Percentiles rank a stretch among this genome's conserved stretches.
phyloP scores from a whole-genome alignment of 2,797 vertebrate species.

The Myiotriccus ornatus region DNA sequence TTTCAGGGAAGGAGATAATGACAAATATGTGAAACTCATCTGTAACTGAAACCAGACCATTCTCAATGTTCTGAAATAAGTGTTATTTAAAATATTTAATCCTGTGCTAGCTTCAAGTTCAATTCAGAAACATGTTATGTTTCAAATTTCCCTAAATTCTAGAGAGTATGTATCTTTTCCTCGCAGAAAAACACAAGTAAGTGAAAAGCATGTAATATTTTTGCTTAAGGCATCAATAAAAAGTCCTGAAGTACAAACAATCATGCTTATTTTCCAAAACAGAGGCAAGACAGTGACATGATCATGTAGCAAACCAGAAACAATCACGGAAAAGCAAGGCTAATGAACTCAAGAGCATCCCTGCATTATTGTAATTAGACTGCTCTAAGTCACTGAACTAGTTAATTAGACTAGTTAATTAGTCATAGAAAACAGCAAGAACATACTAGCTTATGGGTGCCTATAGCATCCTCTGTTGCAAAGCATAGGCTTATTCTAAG shows the following conservation, averaged over 20 bases:
- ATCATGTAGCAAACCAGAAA: not conserved
- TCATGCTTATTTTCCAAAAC: not conserved
- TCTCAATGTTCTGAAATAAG: not conserved
- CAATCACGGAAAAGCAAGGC: not conserved
- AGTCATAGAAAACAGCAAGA: not conserved
- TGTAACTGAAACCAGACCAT: not conserved
- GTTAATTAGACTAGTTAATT: conserved; percentile 1
- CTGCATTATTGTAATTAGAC: not conserved
- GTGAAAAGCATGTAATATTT: not conserved
- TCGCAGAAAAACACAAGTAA: not conserved
- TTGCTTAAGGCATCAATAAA: not conserved
- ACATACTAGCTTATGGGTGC: not conserved
- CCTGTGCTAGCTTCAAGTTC: not conserved
- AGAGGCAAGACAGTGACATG: not conserved
- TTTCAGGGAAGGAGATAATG: not conserved
- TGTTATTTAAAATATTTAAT: not conserved
- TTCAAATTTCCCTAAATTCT: not conserved
- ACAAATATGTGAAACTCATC: not conserved
- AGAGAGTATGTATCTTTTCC: not conserved
- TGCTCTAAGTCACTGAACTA: not conserved
- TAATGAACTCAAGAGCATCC: not conserved
- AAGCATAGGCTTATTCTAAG: not conserved
- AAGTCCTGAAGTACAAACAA: not conserved
- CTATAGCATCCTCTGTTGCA: not conserved
- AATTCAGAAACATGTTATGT: not conserved